Evolutionary conservation across 2,888 invertebrate genomes (phyloP), one percentile per base, ranked within the genome.

Genomic region (Cheiracanthium punctorium): DNA sequence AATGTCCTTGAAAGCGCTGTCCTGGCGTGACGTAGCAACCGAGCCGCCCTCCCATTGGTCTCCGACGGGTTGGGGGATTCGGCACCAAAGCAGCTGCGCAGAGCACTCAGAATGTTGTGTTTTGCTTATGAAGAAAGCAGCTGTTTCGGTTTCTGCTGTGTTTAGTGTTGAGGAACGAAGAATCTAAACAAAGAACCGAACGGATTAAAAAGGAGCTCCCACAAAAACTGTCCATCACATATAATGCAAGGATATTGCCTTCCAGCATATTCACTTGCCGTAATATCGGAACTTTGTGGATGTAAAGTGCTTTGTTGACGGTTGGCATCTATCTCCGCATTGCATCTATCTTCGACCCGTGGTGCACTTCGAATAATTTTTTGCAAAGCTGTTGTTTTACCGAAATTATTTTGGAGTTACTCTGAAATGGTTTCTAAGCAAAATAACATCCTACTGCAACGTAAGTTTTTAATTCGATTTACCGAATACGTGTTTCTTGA

Each of bases 1-100:
- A 86, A 80, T 80, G 85, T 80, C 85, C 85, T 86, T 86, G 85
- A 85, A 85, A 84, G 69, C 52, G 75, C 75, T 82, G 75, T 76
- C 75, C 82, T 82, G 73, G 74, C 64, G 85, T 86, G 84, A 72
- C 85, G 85, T 86, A 70, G 70, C 20, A 70, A 28, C 48, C 33
- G 52, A 79, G 41, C 65, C 69, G 65, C 30, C 20, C 28, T 24
- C 28, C 30, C 32, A 80, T 86, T 80, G 80, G 85, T 58, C 48
- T 28, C 32, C 17, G 14, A 58, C 33, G 41, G 64, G 70, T 24
- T 79, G 73, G 72, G 82, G 82, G 77, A 72, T 77, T 82, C 82
- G 77, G 82, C 76, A 69, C 74, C 74, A 74, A 82, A 73, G 69
- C 71, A 71, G 75, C 70, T 80, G 80, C 75, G 79, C 79, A 80